Percentiles rank a stretch among this genome's conserved stretches.
phyloP scores from a whole-genome alignment of 2,888 invertebrate genomes.

The Pseudococcus jackbeardsleyi region DNA sequence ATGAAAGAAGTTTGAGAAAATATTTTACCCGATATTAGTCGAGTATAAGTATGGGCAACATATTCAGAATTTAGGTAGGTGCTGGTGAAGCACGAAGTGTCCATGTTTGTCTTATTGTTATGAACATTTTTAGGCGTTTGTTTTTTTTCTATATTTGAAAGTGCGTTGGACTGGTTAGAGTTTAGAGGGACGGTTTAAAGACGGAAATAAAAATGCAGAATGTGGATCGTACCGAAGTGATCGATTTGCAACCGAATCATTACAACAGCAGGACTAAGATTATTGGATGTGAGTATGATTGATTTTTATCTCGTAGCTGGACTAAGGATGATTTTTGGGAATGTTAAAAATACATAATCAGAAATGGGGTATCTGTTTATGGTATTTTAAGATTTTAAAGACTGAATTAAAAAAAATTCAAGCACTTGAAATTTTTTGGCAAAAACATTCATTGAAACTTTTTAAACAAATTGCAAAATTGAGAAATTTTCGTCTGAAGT shows the following conservation, averaged over 20 bases:
- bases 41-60: neutral
- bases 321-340: too few species aligned
- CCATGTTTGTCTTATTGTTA: neutral
- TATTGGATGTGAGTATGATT: constrained; percentile 11
- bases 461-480: too few species aligned
- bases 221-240: constrained; percentile 36
- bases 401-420: too few species aligned
- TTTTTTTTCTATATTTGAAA: neutral
- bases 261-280: constrained; percentile 35
- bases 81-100: neutral
- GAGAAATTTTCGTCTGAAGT: too few species aligned
- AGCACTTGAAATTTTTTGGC: too few species aligned
- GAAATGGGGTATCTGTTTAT: too few species aligned
- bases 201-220: constrained; percentile 54
- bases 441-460: too few species aligned
- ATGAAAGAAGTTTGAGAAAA: constrained; percentile 9
- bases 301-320: neutral
- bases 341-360: neutral
- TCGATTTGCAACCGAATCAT: constrained; percentile 46
- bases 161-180: neutral
- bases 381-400: too few species aligned
- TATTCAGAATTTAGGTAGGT: neutral
- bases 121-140: neutral
- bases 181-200: neutral
- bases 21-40: neutral